Percentiles rank a stretch among this genome's conserved stretches.
Conservation (phyloP, 1,140 invertebrate genomes). For the Drosophila malerkotliana region DNA sequence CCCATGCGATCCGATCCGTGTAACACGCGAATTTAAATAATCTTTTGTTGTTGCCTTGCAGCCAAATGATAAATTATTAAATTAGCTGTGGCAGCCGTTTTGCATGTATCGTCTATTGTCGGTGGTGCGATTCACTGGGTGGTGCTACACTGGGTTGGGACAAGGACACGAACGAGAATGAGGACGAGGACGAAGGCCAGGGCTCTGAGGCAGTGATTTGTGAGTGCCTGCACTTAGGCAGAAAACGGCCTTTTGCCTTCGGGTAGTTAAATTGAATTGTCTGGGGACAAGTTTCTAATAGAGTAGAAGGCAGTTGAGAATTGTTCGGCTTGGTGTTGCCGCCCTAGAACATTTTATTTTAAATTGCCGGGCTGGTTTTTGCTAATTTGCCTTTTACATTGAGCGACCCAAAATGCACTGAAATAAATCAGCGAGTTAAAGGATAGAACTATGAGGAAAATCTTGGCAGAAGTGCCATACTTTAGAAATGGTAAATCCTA, state of each 20-base stretch:
- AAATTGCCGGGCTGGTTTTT: slow-evolving; percentile 74
- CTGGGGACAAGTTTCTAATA: slow-evolving; percentile 75
- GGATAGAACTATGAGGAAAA: not conserved
- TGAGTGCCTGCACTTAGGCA: slow-evolving; percentile 53
- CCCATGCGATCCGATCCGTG: slow-evolving; percentile 40
- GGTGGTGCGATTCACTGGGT: slow-evolving; percentile 17
- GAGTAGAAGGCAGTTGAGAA: slow-evolving; percentile 70
- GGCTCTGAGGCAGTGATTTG: slow-evolving; percentile 51
- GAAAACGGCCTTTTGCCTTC: slow-evolving; percentile 34
- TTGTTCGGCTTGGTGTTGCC: slow-evolving; percentile 36
- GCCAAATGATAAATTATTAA: slow-evolving; percentile 83
- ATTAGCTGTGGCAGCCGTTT: slow-evolving; percentile 79
- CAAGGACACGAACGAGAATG: not conserved
- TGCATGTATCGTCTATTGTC: slow-evolving; percentile 43
- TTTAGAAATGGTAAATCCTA: not conserved
- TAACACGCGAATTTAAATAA: slow-evolving; percentile 80
- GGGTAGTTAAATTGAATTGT: slow-evolving; percentile 78
- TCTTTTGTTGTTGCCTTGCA: slow-evolving; percentile 80
- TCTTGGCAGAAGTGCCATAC: not conserved
- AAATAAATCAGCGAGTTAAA: not conserved
- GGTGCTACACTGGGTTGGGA: slow-evolving; percentile 19
- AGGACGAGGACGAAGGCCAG: slow-evolving; percentile 2
- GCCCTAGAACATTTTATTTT: slow-evolving; percentile 67
- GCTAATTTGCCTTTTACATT: slow-evolving; percentile 77
- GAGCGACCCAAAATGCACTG: slow-evolving; percentile 48